Base-by-base conservation (phyloP, 92 coral and sea anemone species). In the Parazoanthus darwini region DNA sequence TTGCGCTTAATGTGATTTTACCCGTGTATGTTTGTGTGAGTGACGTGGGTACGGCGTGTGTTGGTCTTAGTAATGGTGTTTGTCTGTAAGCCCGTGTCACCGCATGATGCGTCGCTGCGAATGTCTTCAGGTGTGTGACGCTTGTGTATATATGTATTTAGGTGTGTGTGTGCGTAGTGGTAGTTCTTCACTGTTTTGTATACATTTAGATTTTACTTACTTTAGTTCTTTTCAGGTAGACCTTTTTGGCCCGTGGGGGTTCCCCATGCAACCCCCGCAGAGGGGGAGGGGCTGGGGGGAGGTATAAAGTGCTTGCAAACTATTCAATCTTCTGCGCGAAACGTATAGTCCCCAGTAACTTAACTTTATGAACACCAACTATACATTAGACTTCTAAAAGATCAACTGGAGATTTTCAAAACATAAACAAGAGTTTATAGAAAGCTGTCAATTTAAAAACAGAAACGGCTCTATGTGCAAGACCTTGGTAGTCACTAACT, bases 241-340 rank as follows among this genome's bases (percentile, higher is more conserved):
- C 77, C 77, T 73, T 73, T 73, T 73, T 73, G 77, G 77, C 77
- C 77, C 77, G 77, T 73, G 77, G 77, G 77, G 77, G 77, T 73
- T 73, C 77, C 77, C 77, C 77, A 73, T 73, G 77, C 77, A 73
- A 73, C 77, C 77, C 77, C 77, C 77, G 77, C 77, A 73, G 77
- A 73, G 37, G 77, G 77, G 77, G 77, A 73, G 77, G 77, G 77
- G 77, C 77, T 13, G 77, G 77, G 77, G 77, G 77, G 77, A 73
- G 26, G 77, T 73, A 73, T 73, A 73, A 73, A 73, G 77, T 73
- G 77, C 77, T 73, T 73, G 77, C 77, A 73, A 73, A 73, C 77
- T 73, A 71, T 71, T 71, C 76, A 71, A 71, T 71, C 76, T 71
- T 71, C 76, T 71, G 76, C 76, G 76, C 76, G 76, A 71, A 71